Conservation (phyloP, 1,140 invertebrate genomes). For the Nomia melanderi region DNA sequence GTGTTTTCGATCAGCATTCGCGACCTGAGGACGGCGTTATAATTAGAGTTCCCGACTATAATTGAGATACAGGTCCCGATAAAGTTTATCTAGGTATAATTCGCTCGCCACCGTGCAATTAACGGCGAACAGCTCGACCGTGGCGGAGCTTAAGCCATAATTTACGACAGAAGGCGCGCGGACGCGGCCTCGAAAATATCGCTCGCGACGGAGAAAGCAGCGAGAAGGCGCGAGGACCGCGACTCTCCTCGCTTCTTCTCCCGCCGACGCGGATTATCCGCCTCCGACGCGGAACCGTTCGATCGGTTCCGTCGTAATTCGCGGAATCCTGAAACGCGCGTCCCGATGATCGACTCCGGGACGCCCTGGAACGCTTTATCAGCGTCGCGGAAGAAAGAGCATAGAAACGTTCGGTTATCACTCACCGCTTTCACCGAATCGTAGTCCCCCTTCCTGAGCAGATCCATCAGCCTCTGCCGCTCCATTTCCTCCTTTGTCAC, state of each 20-base stretch:
- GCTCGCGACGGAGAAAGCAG: neutral
- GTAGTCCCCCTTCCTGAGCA: slow-evolving; percentile 67
- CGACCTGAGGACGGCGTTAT: neutral
- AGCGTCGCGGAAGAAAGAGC: neutral
- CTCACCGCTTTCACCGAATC: slow-evolving; percentile 69
- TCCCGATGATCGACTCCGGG: neutral
- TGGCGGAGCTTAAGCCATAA: neutral
- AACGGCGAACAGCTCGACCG: neutral
- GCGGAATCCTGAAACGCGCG: neutral
- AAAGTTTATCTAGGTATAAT: too few relatives aligned
- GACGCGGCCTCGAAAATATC: neutral
- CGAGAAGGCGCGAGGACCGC: neutral
- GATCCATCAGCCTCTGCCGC: slow-evolving; percentile 66
- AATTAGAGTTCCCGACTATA: neutral
- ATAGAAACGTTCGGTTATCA: slow-evolving; percentile 10
- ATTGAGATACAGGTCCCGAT: slow-evolving; percentile 7
- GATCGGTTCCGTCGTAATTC: neutral
- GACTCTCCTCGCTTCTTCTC: neutral
- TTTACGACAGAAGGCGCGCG: neutral
- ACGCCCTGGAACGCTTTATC: neutral
- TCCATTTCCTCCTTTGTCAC: slow-evolving; percentile 72
- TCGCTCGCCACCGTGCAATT: neutral
- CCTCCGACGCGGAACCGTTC: too few relatives aligned
- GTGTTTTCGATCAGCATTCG: neutral
- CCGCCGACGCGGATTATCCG: too few relatives aligned